Percentiles rank a stretch among this genome's conserved stretches.
Evolutionary conservation across 2,888 invertebrate genomes (phyloP).

Genomic region (Pseudolycoriella hygida): DNA sequence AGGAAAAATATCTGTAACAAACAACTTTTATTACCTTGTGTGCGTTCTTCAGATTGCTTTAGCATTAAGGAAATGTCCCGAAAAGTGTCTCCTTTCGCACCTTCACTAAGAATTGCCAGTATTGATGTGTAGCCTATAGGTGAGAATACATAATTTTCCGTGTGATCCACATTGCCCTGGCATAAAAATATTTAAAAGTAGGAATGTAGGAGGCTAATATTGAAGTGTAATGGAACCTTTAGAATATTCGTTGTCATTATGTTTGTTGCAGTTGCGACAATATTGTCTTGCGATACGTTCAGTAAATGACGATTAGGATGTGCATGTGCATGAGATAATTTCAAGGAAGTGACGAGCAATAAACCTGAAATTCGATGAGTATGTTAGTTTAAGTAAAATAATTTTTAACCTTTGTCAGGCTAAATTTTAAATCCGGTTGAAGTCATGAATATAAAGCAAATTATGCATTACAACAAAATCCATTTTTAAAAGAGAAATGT

Average conservation of each 20-base stretch:
- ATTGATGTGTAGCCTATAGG: slow-evolving; percentile 45
- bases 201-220: background rate
- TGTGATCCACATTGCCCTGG: slow-evolving; percentile 20
- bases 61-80: slow-evolving; percentile 37
- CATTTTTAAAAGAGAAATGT: no score
- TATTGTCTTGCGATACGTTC: background rate
- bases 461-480: no score
- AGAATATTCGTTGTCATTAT: slow-evolving; percentile 5
- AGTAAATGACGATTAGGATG: no score
- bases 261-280: slow-evolving; percentile 4
- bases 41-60: slow-evolving; percentile 33
- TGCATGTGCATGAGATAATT: no score
- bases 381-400: no score
- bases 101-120: slow-evolving; percentile 43
- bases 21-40: background rate
- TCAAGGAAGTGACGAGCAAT: no score
- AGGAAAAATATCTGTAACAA: no score
- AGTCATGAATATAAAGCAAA: no score
- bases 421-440: no score
- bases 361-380: no score
- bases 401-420: no score
- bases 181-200: background rate
- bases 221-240: background rate
- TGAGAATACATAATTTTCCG: slow-evolving; percentile 41
- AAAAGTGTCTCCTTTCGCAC: slow-evolving; percentile 39